Base-by-base conservation (phyloP, 1,140 invertebrate genomes). In the Scylla paramamosain region DNA sequence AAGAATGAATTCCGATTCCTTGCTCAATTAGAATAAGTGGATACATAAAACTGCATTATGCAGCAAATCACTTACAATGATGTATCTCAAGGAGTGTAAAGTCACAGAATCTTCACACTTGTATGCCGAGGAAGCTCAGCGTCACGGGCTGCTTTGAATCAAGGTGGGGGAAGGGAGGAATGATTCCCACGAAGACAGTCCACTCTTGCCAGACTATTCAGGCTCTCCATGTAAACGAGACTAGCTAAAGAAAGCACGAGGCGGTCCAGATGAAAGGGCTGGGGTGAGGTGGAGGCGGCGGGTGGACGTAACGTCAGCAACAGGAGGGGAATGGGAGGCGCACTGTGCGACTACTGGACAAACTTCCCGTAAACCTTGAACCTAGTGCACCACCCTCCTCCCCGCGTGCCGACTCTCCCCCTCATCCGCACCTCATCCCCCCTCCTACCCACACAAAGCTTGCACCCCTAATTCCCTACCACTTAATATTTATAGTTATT, bases 361-460 rank as follows among this genome's bases (percentile, higher is more conserved):
- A 39, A 93, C 92, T 93, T 93, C 92, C 92, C 92, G 39, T 93
- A 93, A 93, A 93, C 92, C 92, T 93, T 93, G 92, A 93, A 88
- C 84, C 46, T 87, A 59, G 67, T 48, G 29, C 82, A 52, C 84
- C 39, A 32, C 52, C 29, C 39, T 28, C 59, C 92, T 14, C 84
- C 29, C 20, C 90, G 10, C 4, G 16, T 29, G 8, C 90, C 28
- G 48, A 4, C 87, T 48, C 20, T 46, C 14, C 45, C 87, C 25
- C 12, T n/a, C 39, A n/a, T 16, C 83, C 28, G 84, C 84, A 32
- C 84, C 83, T 10, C 12, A 29, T 25, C 28, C 1, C 77, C 16
- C 77, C 77, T 39, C 39, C 39, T 1, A 77, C 89, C 52, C 89
- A 39, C 45, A 88, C 89, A 46, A 1, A 46, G 52, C 52, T 2